phyloP scores from a whole-genome alignment of 2,113 vertebrate genomes.

The Siniperca chuatsi region DNA sequence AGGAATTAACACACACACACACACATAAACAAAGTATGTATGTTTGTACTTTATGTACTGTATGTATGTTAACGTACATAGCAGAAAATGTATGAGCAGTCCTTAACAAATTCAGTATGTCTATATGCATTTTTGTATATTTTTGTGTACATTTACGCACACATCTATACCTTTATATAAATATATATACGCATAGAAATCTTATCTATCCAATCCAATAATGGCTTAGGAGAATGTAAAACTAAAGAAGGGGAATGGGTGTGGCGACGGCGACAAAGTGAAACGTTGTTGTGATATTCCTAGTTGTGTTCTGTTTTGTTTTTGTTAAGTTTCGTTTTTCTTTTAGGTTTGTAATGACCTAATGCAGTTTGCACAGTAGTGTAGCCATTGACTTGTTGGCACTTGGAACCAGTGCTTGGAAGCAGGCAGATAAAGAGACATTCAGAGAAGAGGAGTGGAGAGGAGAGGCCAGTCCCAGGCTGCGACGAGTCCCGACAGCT shows the following conservation, averaged over 20 bases:
- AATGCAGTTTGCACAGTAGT: slow-evolving; percentile 98
- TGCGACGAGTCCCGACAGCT: slow-evolving; percentile 80
- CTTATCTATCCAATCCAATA: slow-evolving; percentile 72
- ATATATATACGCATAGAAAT: slow-evolving; percentile 71
- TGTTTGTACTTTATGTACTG: slow-evolving; percentile 72
- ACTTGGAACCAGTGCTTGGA: slow-evolving; percentile 87
- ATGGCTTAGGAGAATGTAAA: slow-evolving; percentile 77
- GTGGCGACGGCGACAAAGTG: slow-evolving; percentile 77
- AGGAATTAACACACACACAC: slow-evolving; percentile 75
- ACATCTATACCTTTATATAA: slow-evolving; percentile 76
- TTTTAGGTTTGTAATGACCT: slow-evolving; percentile 91
- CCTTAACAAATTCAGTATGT: slow-evolving; percentile 78
- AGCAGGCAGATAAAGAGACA: slow-evolving; percentile 84
- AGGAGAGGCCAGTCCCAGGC: slow-evolving; percentile 83
- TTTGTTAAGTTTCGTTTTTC: slow-evolving; percentile 55
- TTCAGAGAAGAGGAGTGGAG: slow-evolving; percentile 77
- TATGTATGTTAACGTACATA: slow-evolving; percentile 75
- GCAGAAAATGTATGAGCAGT: slow-evolving; percentile 73
- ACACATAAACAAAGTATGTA: slow-evolving; percentile 72
- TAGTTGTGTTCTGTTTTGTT: slow-evolving; percentile 73
- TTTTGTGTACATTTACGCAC: slow-evolving; percentile 80
- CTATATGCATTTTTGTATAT: slow-evolving; percentile 81
- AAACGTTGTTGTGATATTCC: slow-evolving; percentile 85
- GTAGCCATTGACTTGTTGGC: slow-evolving; percentile 92
- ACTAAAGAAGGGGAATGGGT: slow-evolving; percentile 60